Evolutionary conservation across 1,140 invertebrate genomes (phyloP).

Genomic region (Delia radicum): DNA sequence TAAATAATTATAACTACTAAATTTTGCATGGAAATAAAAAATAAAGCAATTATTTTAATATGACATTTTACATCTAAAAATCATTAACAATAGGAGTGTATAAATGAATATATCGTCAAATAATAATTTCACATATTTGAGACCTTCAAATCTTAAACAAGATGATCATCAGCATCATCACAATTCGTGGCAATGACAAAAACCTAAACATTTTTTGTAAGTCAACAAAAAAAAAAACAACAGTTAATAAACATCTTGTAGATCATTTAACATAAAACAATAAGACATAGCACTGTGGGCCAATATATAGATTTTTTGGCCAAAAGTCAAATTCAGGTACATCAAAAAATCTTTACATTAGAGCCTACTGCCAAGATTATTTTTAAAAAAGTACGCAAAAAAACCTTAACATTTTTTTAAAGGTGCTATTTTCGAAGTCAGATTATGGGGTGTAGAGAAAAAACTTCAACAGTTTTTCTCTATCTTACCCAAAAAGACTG

Average conservation of each 20-base stretch:
- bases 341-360: no score
- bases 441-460: no score
- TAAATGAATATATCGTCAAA: no score
- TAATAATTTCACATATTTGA: background rate
- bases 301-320: no score
- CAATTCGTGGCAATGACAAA: background rate
- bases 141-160: background rate
- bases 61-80: background rate
- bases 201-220: background rate
- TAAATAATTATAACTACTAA: background rate
- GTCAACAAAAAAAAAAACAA: background rate
- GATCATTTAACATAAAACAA: background rate
- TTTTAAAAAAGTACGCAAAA: no score
- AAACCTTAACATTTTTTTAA: no score
- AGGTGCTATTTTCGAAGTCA: no score
- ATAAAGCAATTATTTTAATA: background rate
- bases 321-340: no score
- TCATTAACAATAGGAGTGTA: background rate
- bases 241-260: background rate
- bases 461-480: no score
- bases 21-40: background rate
- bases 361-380: no score
- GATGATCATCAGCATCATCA: background rate
- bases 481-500: no score
- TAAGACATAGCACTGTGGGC: background rate